Conservation (phyloP, 1,140 invertebrate genomes). For the Atta cephalotes region DNA sequence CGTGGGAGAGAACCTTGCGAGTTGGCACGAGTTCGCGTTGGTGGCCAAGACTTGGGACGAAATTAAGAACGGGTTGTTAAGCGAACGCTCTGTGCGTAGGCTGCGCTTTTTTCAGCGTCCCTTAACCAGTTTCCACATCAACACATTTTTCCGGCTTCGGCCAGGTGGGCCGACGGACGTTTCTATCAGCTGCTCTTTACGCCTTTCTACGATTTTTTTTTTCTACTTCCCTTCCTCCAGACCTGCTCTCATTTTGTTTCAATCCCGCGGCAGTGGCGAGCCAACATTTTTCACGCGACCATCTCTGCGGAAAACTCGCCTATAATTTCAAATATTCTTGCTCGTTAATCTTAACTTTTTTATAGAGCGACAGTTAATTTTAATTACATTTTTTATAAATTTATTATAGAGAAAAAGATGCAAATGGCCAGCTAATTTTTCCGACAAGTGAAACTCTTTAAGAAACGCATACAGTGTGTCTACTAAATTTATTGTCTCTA, state of each 20-base stretch:
- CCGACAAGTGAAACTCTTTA: background rate
- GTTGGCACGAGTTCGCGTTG: constrained; percentile 67
- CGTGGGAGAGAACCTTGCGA: constrained; percentile 30
- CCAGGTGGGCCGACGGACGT: constrained; percentile 13
- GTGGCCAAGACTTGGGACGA: constrained; percentile 63
- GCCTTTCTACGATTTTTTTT: background rate
- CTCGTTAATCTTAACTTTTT: background rate
- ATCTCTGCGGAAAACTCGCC: background rate
- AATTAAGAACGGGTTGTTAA: constrained; percentile 71
- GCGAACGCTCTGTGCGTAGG: constrained; percentile 68
- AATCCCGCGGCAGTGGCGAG: background rate
- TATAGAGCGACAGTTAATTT: background rate
- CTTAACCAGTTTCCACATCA: constrained; percentile 66
- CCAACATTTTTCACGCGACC: background rate
- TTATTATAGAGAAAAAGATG: background rate
- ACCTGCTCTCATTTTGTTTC: constrained; percentile 1
- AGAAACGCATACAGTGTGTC: background rate
- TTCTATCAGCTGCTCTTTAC: constrained; percentile 11
- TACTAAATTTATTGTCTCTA: background rate
- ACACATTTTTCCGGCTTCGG: constrained; percentile 1
- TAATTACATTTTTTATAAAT: background rate
- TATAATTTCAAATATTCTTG: background rate
- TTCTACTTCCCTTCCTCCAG: background rate
- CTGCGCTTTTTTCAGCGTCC: constrained; percentile 64
- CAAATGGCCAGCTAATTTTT: background rate